Evolutionary conservation across 2,113 vertebrate species (phyloP).

Genomic region (Sinocyclocheilus rhinocerous): DNA sequence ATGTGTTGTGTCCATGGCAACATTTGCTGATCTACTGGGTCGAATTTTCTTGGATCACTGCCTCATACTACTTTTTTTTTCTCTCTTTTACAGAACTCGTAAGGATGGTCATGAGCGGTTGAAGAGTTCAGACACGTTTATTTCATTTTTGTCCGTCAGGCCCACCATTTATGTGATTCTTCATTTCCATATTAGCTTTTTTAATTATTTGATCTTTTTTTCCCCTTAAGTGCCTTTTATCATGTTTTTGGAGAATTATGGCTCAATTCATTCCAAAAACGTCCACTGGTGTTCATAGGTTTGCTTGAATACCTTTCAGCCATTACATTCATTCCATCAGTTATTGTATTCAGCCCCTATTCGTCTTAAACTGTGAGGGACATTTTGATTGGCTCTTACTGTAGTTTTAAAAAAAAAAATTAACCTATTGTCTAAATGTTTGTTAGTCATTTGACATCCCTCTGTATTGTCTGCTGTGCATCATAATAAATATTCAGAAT

Average conservation of each 20-base stretch:
- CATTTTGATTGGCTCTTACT: constrained; percentile 21
- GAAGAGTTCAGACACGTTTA: constrained; percentile 63
- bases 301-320: constrained; percentile 31
- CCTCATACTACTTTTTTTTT: not conserved
- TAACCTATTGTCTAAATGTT: constrained; percentile 10
- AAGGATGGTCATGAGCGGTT: constrained; percentile 90
- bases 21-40: constrained; percentile 5
- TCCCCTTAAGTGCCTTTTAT: constrained; percentile 74
- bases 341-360: not conserved
- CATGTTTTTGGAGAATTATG: constrained; percentile 62
- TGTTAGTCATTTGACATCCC: constrained; percentile 29
- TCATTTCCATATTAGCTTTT: constrained; percentile 18
- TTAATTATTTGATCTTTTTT: constrained; percentile 33
- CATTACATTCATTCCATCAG: not conserved
- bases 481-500: constrained; percentile 68
- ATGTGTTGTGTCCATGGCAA: constrained; percentile 10
- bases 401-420: too few relatives aligned
- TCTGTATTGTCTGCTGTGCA: constrained; percentile 52
- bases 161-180: not conserved
- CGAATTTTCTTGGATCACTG: constrained; percentile 17
- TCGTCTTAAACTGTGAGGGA: constrained; percentile 30
- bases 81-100: constrained; percentile 81
- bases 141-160: constrained; percentile 40
- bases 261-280: constrained; percentile 50
- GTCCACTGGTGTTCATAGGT: constrained; percentile 35